These are phyloP conservation scores for Uromys caudimaculatus DNA, from an alignment of 2,797 vertebrate genomes.

Conservation along the genomic window DNA sequence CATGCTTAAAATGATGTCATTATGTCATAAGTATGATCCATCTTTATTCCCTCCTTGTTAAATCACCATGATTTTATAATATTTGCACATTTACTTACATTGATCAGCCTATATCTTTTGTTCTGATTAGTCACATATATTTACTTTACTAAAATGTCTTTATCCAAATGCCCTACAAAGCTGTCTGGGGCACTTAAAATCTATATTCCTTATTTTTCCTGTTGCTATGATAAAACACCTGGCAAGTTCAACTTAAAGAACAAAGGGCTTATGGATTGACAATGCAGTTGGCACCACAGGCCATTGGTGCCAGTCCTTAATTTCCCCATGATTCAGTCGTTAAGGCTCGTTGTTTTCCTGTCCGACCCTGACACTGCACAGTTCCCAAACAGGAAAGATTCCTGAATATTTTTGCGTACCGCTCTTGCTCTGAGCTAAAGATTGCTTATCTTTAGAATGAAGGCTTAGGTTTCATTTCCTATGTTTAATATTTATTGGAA, in stretches of 20 bases:
- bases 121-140: neutral
- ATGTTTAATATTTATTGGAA: constrained; percentile 23
- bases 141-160: neutral
- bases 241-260: neutral
- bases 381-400: neutral
- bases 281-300: too few species aligned
- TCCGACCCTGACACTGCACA: neutral
- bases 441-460: constrained; percentile 44
- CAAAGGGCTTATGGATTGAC: neutral
- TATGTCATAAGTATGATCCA: neutral
- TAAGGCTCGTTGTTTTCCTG: neutral
- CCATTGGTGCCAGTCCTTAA: neutral
- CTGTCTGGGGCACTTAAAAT: neutral
- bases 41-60: neutral
- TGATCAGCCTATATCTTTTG: neutral
- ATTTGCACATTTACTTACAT: neutral
- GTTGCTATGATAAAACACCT: neutral
- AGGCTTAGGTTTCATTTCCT: neutral
- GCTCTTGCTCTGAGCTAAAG: neutral
- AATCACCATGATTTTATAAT: neutral
- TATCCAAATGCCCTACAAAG: neutral
- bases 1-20: neutral
- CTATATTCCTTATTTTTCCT: neutral
- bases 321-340: neutral
- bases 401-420: neutral